Evolutionary conservation across 2,888 invertebrate genomes (phyloP).

Genomic region (Calephelis perditalis): DNA sequence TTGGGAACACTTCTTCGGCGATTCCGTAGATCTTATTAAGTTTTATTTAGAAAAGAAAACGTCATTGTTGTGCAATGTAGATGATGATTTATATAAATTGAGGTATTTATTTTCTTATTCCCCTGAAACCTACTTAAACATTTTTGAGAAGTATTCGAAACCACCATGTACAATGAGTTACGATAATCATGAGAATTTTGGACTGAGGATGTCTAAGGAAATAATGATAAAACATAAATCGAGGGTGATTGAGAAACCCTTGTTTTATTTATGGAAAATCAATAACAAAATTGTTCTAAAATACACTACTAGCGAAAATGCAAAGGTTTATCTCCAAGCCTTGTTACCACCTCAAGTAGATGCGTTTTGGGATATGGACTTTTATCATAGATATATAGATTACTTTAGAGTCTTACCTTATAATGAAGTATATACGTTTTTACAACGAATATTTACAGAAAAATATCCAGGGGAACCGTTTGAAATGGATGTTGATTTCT

Average conservation of each 20-base stretch:
- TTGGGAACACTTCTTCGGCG: neutral
- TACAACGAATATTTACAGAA: conserved; percentile 40
- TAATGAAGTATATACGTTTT: conserved; percentile 37
- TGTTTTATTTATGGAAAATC: conserved; percentile 40
- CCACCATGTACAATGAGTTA: neutral
- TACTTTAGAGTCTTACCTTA: conserved; percentile 41
- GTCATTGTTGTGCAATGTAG: neutral
- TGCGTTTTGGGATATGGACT: conserved; percentile 41
- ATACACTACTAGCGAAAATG: conserved; percentile 39
- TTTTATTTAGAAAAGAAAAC: conserved; percentile 3
- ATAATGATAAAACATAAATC: conserved; percentile 5
- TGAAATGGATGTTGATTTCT: conserved; percentile 42
- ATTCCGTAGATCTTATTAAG: neutral
- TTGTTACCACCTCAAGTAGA: conserved; percentile 35
- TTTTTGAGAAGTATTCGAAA: neutral
- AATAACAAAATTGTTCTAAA: conserved; percentile 35
- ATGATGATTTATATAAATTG: neutral
- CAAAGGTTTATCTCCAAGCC: conserved; percentile 37
- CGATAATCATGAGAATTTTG: neutral
- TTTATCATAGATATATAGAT: conserved; percentile 34
- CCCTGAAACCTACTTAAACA: neutral
- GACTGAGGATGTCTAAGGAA: conserved; percentile 1
- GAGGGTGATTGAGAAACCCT: conserved; percentile 23
- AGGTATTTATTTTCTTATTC: conserved; percentile 1
- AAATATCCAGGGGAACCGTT: conserved; percentile 42